These are phyloP conservation scores for Idaea dimidiata DNA, from an alignment of 2,888 invertebrate genomes.

Conservation along the genomic window DNA sequence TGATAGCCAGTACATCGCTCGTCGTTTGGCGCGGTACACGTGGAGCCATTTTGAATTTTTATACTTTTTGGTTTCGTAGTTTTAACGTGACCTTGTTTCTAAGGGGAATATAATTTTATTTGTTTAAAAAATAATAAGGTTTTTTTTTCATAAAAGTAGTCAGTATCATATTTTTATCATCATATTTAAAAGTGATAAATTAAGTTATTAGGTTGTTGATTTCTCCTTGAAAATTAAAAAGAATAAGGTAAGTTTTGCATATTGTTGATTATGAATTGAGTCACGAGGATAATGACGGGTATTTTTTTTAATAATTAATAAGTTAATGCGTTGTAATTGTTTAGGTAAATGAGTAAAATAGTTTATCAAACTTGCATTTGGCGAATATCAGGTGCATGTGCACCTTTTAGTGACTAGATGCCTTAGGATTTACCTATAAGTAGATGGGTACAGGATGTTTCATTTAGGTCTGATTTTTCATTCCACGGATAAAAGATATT, in stretches of 20 bases:
- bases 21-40: neutral
- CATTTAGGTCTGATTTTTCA: no score
- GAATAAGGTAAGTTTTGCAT: conserved; percentile 3
- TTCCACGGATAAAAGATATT: no score
- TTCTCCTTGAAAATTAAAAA: conserved; percentile 12
- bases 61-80: no score
- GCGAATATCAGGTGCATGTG: no score
- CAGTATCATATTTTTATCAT: neutral
- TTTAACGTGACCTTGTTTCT: neutral
- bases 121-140: neutral
- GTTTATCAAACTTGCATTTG: neutral
- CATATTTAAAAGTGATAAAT: neutral
- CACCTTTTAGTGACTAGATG: no score
- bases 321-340: neutral
- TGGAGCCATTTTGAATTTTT: neutral
- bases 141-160: neutral
- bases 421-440: no score
- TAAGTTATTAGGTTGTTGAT: neutral
- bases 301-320: neutral
- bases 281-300: neutral
- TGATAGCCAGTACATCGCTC: neutral
- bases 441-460: no score
- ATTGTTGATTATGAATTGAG: neutral
- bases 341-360: neutral
- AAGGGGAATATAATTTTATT: neutral